A percentile compares a stretch with the other conserved stretches of the same genome.
phyloP scores from a whole-genome alignment of 2,113 vertebrate genomes.

The Podarcis cretensis region DNA sequence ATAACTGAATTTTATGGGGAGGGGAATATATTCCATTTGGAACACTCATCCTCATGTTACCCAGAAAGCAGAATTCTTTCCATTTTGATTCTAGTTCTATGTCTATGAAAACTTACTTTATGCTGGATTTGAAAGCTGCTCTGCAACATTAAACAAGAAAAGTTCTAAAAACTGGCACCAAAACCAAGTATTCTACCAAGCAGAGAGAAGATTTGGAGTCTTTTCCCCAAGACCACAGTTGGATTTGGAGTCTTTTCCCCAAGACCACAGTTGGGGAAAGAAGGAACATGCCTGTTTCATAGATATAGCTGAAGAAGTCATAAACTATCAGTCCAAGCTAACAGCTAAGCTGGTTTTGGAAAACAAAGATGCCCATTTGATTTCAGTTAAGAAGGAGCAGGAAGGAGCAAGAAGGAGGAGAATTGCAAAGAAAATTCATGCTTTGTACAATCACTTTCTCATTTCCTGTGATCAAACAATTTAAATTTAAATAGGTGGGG shows the following conservation, averaged over 20 bases:
- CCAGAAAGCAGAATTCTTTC: background rate
- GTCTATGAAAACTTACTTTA: background rate
- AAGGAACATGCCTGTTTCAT: background rate
- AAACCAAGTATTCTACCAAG: background rate
- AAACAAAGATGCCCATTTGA: background rate
- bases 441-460: background rate
- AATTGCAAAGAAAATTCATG: background rate
- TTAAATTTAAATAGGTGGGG: background rate
- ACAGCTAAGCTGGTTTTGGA: background rate
- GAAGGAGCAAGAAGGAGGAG: background rate
- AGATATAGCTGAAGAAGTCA: background rate
- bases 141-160: background rate
- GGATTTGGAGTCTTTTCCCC: background rate
- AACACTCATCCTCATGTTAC: background rate
- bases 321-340: background rate
- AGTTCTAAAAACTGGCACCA: background rate
- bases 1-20: background rate
- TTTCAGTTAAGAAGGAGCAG: background rate
- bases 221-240: background rate
- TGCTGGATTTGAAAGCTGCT: background rate
- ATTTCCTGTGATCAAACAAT: background rate
- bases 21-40: background rate
- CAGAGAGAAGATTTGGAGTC: background rate
- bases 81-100: background rate
- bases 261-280: background rate